phyloP scores from a whole-genome alignment of 2,888 invertebrate species.

The Arctia plantaginis region DNA sequence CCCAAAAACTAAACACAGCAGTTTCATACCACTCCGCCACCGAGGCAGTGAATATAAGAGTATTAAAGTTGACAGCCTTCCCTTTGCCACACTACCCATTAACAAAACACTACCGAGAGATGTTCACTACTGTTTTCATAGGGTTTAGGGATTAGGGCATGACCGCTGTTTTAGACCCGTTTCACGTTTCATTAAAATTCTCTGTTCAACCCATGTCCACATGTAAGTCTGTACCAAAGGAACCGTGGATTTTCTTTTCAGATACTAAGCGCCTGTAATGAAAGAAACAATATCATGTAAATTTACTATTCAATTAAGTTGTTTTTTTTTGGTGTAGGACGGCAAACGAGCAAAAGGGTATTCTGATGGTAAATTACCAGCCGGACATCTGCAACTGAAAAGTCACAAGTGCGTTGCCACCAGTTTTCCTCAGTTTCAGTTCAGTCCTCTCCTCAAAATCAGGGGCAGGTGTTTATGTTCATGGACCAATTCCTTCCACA shows the following conservation, averaged over 20 bases:
- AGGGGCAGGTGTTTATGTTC: too few relatives aligned
- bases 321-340: not conserved
- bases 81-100: not conserved
- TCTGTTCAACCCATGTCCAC: not conserved
- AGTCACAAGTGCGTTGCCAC: not conserved
- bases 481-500: too few relatives aligned
- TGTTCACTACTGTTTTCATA: not conserved
- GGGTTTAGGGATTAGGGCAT: not conserved
- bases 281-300: not conserved
- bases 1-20: too few relatives aligned
- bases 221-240: not conserved
- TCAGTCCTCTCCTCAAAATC: too few relatives aligned
- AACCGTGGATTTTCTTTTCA: not conserved
- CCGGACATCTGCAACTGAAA: not conserved
- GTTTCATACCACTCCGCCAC: too few relatives aligned
- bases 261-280: not conserved
- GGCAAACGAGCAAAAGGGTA: not conserved
- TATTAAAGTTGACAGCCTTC: not conserved
- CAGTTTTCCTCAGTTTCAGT: too few relatives aligned
- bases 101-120: not conserved
- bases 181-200: constrained; percentile 1
- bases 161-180: not conserved
- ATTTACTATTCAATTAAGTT: not conserved
- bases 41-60: too few relatives aligned
- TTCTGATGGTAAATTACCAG: not conserved